Evolutionary conservation across 2,888 invertebrate species (phyloP).

Genomic region (Scrobipalpa atriplicella): DNA sequence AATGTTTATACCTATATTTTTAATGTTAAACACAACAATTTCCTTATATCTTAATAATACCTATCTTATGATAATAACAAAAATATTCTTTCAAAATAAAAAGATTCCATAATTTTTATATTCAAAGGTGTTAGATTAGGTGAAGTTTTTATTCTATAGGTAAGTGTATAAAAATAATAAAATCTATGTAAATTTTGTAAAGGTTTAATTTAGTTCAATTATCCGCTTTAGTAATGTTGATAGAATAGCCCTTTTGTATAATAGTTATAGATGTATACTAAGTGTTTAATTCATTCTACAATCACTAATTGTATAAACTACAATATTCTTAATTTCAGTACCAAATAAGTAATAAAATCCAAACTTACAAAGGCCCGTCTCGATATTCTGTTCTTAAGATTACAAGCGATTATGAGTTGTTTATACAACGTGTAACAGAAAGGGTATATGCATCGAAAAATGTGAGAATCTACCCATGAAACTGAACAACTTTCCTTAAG

Average conservation of each 20-base stretch:
- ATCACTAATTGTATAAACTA: too few species aligned
- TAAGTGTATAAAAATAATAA: slow-evolving; percentile 47
- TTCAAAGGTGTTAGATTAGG: slow-evolving; percentile 58
- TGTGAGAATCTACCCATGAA: too few species aligned
- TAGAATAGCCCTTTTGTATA: slow-evolving; percentile 59
- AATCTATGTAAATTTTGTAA: slow-evolving; percentile 76
- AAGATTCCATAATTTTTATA: slow-evolving; percentile 74
- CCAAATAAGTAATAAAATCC: too few species aligned
- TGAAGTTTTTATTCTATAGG: slow-evolving; percentile 46
- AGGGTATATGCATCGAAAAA: too few species aligned
- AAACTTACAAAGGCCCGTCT: too few species aligned
- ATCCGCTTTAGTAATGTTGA: slow-evolving; percentile 34
- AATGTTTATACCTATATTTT: slow-evolving; percentile 65
- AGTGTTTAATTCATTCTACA: background rate
- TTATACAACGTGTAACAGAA: too few species aligned
- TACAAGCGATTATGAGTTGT: too few species aligned
- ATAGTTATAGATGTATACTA: slow-evolving; percentile 33
- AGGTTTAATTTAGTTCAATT: slow-evolving; percentile 48
- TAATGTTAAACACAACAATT: slow-evolving; percentile 42
- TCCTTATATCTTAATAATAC: slow-evolving; percentile 36
- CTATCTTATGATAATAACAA: slow-evolving; percentile 41
- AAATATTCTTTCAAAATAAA: slow-evolving; percentile 32
- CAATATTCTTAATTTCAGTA: too few species aligned
- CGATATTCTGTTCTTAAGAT: too few species aligned
- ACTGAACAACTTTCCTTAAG: too few species aligned